Evolutionary conservation across 2,113 vertebrate species (phyloP).

Genomic region (Sapayoa aenigma): DNA sequence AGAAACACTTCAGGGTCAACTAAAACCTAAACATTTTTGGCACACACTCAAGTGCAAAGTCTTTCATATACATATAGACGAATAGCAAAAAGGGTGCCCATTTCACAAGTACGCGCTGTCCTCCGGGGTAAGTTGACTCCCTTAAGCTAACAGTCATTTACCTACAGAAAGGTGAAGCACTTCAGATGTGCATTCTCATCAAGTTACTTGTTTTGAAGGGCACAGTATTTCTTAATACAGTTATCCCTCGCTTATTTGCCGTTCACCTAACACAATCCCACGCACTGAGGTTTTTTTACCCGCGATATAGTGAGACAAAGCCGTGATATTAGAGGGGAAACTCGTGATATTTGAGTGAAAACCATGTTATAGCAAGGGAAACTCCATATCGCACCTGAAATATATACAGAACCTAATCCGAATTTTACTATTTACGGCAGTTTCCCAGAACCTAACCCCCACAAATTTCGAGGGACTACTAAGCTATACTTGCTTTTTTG

Average conservation of each 20-base stretch:
- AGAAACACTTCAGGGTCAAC: not conserved
- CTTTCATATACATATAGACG: not conserved
- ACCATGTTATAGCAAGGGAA: no score
- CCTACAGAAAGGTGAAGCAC: not conserved
- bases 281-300: no score
- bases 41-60: not conserved
- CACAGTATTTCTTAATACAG: not conserved
- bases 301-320: no score
- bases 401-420: no score
- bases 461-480: no score
- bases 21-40: not conserved
- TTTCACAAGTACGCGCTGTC: not conserved
- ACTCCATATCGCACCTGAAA: no score
- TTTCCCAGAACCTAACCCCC: no score
- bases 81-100: not conserved
- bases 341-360: no score
- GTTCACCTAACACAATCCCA: no score
- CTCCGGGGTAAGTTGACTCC: not conserved
- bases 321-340: no score
- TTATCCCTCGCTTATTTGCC: no score
- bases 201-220: not conserved
- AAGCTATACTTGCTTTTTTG: not conserved
- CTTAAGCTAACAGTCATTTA: not conserved
- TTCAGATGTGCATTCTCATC: not conserved
- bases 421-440: no score